Evolutionary conservation across 1,140 invertebrate genomes (phyloP), one percentile per base, ranked within the genome.

Genomic region (Drosophila lini): DNA sequence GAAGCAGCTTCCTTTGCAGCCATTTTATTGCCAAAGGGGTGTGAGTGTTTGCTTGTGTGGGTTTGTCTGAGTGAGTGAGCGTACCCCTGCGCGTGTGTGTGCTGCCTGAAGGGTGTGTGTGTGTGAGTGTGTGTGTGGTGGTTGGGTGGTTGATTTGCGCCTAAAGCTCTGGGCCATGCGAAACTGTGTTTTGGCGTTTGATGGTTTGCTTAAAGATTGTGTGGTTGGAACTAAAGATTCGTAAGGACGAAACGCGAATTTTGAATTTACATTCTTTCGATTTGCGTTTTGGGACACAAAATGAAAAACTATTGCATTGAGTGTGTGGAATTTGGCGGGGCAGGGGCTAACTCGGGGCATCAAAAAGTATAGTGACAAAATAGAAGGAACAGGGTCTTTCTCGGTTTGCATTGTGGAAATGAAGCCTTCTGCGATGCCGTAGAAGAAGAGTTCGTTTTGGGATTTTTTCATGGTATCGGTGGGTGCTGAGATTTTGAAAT

Each of bases 231-330:
- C 77, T 83, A 78, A 88, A 83, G 58, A 89, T 55, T 60, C 50
- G 58, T 89, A 89, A 88, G 16, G 40, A 80, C 83, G 84, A 88
- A 88, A 88, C 80, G 45, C 10, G 36, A 80, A 78, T 83, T 86
- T 86, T 32, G 74, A 82, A 88, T 88, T 88, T 83, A 28, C 11
- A 80, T 83, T 83, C 16, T 59, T 83, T 83, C 76, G 84, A 90
- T 90, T 84, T 88, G 83, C 84, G 68, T 80, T 88, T 89, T 80
- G 57, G 77, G 82, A 89, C 84, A 89, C 84, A 90, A 89, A 89
- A 89, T 89, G 85, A 89, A 79, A 89, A 89, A 89, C 84, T 89
- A 89, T 89, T 89, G 84, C 84, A 89, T 89, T 84, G 84, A 74
- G 85, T 89, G 85, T 89, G 84, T 81, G 62, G 80, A 62, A 73